A percentile compares a stretch with the other conserved stretches of the same genome.
Evolutionary conservation across 2,797 vertebrate genomes (phyloP).

Genomic region (Sebastes matsubarae): DNA sequence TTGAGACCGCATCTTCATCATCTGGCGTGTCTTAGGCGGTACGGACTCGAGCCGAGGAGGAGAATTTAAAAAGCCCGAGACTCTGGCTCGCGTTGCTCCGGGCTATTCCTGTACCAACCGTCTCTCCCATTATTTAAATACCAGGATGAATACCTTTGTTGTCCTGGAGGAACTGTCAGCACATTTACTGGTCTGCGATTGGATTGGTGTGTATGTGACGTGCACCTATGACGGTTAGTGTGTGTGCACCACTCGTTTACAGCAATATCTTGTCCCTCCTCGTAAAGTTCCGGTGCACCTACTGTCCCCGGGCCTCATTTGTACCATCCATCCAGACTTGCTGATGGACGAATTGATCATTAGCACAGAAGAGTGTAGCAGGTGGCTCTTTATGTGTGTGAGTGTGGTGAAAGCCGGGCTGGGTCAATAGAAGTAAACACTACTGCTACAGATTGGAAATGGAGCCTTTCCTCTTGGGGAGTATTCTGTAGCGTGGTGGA

Average conservation of each 20-base stretch:
- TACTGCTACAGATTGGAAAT: slow-evolving; percentile 57
- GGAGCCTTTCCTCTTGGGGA: slow-evolving; percentile 59
- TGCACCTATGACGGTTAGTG: not conserved
- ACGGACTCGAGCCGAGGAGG: slow-evolving; percentile 16
- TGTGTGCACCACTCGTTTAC: slow-evolving; percentile 50
- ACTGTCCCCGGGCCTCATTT: slow-evolving; percentile 32
- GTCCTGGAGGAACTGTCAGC: slow-evolving; percentile 70
- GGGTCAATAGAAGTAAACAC: slow-evolving; percentile 70
- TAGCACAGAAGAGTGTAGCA: slow-evolving; percentile 39
- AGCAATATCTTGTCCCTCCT: slow-evolving; percentile 43
- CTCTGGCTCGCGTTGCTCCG: slow-evolving; percentile 42
- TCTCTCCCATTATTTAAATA: slow-evolving; percentile 76
- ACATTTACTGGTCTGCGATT: slow-evolving; percentile 30
- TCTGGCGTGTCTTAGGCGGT: slow-evolving; percentile 5
- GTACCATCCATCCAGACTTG: slow-evolving; percentile 12
- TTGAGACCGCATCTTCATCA: slow-evolving; percentile 27
- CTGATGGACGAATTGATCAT: slow-evolving; percentile 65
- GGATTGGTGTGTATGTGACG: not conserved
- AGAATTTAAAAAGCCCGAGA: slow-evolving; percentile 44
- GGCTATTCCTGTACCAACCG: slow-evolving; percentile 73
- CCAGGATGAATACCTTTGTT: slow-evolving; percentile 61
- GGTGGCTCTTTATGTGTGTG: slow-evolving; percentile 17
- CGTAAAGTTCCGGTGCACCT: slow-evolving; percentile 43
- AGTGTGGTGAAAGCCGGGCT: slow-evolving; percentile 27
- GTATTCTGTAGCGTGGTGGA: slow-evolving; percentile 43